These are phyloP conservation scores for Bergia sp. DNA, from an alignment of 92 coral and sea anemone genomes.

Conservation along the genomic window DNA sequence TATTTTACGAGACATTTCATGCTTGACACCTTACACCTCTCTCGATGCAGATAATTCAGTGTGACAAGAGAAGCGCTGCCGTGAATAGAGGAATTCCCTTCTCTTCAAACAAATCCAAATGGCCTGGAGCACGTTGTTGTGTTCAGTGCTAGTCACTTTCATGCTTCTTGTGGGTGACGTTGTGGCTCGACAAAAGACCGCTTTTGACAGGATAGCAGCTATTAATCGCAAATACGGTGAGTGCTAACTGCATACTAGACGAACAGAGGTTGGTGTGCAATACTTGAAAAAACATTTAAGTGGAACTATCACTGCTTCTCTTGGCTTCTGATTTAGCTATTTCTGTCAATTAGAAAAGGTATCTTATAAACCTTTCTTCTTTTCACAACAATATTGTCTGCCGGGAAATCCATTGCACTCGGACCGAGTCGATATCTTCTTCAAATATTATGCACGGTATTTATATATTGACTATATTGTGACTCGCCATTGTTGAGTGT, in stretches of 20 bases:
- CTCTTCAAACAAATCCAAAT: not conserved
- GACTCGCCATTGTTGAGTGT: not conserved
- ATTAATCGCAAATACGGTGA: slow-evolving; percentile 68
- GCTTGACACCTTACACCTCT: slow-evolving; percentile 43
- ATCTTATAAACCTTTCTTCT: not conserved
- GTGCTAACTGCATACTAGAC: slow-evolving; percentile 26
- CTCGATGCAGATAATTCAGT: slow-evolving; percentile 39
- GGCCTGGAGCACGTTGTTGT: slow-evolving; percentile 26
- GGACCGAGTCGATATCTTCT: not conserved
- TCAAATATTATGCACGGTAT: too few species aligned
- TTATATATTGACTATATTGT: not conserved
- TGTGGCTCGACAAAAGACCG: slow-evolving; percentile 46
- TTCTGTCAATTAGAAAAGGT: not conserved
- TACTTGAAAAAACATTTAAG: slow-evolving; percentile 10
- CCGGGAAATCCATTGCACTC: not conserved
- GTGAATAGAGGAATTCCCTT: slow-evolving; percentile 10
- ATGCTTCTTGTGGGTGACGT: slow-evolving; percentile 8
- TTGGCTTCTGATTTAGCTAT: not conserved
- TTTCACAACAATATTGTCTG: not conserved
- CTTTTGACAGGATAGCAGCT: slow-evolving; percentile 69
- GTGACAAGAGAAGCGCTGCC: slow-evolving; percentile 30
- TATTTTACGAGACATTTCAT: slow-evolving; percentile 13
- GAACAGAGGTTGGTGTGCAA: not conserved
- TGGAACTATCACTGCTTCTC: not conserved
- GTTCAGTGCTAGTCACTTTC: slow-evolving; percentile 6